These are phyloP conservation scores for Actenoides hombroni DNA, from an alignment of 2,113 vertebrate genomes.

Conservation along the genomic window DNA sequence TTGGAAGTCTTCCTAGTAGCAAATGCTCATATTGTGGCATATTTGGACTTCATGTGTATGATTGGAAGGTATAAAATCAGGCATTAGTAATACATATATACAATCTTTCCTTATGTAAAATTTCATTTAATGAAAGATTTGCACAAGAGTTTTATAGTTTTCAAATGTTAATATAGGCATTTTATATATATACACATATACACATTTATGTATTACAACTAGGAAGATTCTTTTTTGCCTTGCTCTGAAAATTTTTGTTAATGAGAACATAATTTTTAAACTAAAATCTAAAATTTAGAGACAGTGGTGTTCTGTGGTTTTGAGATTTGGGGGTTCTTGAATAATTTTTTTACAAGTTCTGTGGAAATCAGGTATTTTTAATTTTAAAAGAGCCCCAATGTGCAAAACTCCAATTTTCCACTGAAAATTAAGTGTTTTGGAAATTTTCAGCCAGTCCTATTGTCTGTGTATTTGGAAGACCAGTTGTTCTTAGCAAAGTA, in stretches of 20 bases:
- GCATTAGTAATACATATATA: background rate
- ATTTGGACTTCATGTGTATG: background rate
- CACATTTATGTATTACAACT: background rate
- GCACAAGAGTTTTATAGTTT: background rate
- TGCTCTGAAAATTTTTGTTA: background rate
- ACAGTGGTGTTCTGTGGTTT: background rate
- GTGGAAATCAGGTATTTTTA: background rate
- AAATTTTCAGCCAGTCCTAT: background rate
- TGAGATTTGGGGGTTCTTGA: fast-evolving
- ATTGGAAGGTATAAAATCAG: background rate
- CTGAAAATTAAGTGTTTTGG: background rate
- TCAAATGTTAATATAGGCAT: background rate
- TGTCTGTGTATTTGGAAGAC: background rate
- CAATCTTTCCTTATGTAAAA: background rate
- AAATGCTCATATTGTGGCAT: background rate
- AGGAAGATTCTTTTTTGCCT: background rate
- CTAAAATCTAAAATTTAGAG: background rate
- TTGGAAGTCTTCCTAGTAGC: background rate
- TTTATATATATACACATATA: background rate
- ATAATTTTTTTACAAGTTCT: background rate
- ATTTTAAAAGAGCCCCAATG: background rate
- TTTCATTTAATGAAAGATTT: background rate
- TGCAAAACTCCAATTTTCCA: background rate
- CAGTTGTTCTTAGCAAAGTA: background rate
- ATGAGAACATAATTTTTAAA: fast-evolving